Percentiles rank a stretch among this genome's conserved stretches.
Evolutionary conservation across 2,797 vertebrate species (phyloP).

Genomic region (Mustela erminea): DNA sequence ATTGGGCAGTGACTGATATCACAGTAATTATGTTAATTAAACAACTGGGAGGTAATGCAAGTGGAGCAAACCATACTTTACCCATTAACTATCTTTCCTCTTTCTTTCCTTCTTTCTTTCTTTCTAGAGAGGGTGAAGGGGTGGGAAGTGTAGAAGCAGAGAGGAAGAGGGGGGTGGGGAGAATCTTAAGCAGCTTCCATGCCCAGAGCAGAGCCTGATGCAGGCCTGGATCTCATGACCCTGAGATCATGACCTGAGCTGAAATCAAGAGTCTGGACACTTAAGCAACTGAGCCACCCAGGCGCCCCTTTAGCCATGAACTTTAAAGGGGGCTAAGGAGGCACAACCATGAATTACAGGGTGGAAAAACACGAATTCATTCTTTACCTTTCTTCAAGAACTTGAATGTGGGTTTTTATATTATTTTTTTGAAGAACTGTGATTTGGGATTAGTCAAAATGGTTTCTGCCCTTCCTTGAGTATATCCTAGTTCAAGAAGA

Average conservation of each 20-base stretch:
- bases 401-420: constrained; percentile 11
- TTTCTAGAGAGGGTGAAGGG: neutral
- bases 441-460: constrained; percentile 26
- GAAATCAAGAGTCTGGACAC: neutral
- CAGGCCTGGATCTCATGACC: neutral
- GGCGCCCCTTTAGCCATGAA: neutral
- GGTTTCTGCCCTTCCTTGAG: constrained; percentile 11
- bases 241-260: neutral
- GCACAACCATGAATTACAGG: neutral
- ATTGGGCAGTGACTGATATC: neutral
- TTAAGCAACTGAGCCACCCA: neutral
- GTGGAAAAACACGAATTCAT: constrained; percentile 18
- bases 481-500: neutral
- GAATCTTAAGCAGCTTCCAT: neutral
- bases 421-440: constrained; percentile 28
- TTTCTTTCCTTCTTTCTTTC: too few relatives aligned
- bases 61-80: neutral
- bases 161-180: neutral
- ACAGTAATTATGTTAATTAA: constrained; percentile 47
- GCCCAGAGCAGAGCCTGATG: neutral
- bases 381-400: neutral
- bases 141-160: neutral
- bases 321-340: constrained; percentile 10
- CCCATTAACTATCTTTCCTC: neutral
- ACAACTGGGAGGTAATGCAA: neutral